A percentile compares a stretch with the other conserved stretches of the same genome.
Conservation (phyloP, 2,113 vertebrate genomes). For the Podarcis muralis region DNA sequence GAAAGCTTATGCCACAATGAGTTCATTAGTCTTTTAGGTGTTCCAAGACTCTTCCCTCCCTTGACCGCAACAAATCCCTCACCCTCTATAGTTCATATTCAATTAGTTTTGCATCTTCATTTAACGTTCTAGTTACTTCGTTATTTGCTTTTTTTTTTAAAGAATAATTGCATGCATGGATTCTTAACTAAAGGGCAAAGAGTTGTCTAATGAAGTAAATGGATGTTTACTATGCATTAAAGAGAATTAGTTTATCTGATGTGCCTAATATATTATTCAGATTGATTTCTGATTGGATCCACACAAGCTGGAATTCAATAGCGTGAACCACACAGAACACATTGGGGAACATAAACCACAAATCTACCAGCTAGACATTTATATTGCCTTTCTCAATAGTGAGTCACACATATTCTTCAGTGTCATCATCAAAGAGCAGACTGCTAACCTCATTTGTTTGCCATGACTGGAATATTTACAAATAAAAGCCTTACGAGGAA, state of each 20-base stretch:
- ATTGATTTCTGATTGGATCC: neutral
- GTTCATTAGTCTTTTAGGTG: no score
- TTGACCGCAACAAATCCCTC: no score
- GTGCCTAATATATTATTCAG: neutral
- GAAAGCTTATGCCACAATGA: no score
- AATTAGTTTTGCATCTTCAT: neutral
- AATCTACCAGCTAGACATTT: neutral
- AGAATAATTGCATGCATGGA: neutral
- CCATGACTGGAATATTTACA: neutral
- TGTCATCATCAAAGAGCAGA: neutral
- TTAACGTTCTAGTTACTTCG: neutral
- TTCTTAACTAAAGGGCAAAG: neutral
- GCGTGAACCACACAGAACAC: neutral
- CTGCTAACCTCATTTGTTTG: neutral
- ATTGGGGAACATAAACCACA: neutral
- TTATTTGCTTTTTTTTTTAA: neutral
- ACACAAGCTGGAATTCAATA: neutral
- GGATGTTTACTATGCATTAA: neutral
- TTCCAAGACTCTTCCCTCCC: neutral
- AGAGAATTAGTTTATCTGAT: neutral
- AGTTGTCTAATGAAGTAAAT: neutral
- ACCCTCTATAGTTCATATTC: neutral
- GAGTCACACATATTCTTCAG: no score
- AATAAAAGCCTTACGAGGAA: neutral
- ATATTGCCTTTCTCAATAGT: neutral